These are phyloP conservation scores for Brevimyrus niger DNA, from an alignment of 2,113 vertebrate species.

Conservation along the genomic window DNA sequence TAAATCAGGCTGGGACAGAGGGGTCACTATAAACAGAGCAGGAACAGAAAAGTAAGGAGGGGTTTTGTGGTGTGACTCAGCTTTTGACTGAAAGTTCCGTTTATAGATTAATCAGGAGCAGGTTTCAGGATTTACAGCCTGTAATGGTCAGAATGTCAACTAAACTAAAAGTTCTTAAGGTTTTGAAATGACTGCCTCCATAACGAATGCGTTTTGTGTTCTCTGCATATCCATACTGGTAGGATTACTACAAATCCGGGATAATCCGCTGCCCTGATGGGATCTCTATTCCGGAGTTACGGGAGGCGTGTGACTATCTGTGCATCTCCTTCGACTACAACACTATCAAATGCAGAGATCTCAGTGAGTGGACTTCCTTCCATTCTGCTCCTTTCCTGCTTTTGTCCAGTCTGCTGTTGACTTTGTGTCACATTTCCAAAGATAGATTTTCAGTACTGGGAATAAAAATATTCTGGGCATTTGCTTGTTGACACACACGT, in stretches of 20 bases:
- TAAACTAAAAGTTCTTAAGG: constrained; percentile 4
- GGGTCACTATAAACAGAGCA: not conserved
- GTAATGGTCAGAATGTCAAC: not conserved
- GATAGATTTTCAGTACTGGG: not conserved
- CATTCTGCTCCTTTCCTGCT: not conserved
- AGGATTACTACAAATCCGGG: constrained; percentile 99
- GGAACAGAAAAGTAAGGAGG: not conserved
- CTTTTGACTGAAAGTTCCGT: not conserved
- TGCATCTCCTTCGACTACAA: constrained; percentile 98
- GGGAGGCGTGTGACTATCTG: constrained; percentile 97
- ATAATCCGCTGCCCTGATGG: constrained; percentile 98
- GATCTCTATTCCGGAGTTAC: constrained; percentile 96
- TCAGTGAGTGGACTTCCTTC: constrained; percentile 74
- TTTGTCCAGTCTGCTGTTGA: not conserved
- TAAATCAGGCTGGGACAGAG: not conserved
- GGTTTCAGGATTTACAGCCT: not conserved
- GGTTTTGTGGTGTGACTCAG: not conserved
- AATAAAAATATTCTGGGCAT: not conserved
- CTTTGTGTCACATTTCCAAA: not conserved
- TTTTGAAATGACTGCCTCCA: constrained; percentile 19
- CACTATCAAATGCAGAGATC: constrained; percentile 99
- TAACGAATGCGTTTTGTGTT: constrained; percentile 29
- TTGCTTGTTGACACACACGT: not conserved
- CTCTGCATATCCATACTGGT: constrained; percentile 40
- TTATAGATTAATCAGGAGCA: not conserved